Evolutionary conservation across 2,797 vertebrate genomes (phyloP).

Genomic region (Lacerta agilis): DNA sequence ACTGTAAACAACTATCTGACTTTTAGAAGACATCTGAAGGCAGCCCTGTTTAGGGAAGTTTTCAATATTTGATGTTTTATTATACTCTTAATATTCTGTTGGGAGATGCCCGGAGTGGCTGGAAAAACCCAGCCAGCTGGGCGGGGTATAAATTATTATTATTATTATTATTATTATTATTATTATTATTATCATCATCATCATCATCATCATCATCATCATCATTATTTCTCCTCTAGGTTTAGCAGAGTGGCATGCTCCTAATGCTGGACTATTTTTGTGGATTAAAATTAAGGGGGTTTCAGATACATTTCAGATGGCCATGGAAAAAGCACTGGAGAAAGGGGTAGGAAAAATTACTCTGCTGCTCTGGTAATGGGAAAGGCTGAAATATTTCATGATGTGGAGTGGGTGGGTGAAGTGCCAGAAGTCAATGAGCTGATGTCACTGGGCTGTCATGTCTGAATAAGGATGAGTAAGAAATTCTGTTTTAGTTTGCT

Average conservation of each 20-base stretch:
- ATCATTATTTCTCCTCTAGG: conserved; percentile 58
- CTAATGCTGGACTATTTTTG: conserved; percentile 85
- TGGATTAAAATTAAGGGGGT: conserved; percentile 87
- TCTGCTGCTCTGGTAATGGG: not conserved
- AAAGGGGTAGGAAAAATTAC: conserved; percentile 75
- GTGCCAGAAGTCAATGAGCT: not conserved
- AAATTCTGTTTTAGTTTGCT: no score
- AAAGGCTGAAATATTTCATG: not conserved
- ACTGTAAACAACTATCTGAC: no score
- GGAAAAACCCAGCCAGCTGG: no score
- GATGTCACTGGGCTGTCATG: not conserved
- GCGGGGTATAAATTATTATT: no score
- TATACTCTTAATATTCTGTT: no score
- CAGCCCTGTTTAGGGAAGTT: no score
- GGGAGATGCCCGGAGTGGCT: no score
- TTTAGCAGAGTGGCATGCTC: conserved; percentile 85
- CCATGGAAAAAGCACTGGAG: conserved; percentile 82
- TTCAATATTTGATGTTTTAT: no score
- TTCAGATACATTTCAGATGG: conserved; percentile 80
- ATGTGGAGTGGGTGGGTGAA: not conserved
- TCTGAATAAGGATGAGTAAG: not conserved
- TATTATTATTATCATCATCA: no score
- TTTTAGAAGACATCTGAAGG: no score
- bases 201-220: no score
- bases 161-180: no score